These are phyloP conservation scores for Myotis planiceps DNA, from an alignment of 2,797 vertebrate species.

Conservation along the genomic window DNA sequence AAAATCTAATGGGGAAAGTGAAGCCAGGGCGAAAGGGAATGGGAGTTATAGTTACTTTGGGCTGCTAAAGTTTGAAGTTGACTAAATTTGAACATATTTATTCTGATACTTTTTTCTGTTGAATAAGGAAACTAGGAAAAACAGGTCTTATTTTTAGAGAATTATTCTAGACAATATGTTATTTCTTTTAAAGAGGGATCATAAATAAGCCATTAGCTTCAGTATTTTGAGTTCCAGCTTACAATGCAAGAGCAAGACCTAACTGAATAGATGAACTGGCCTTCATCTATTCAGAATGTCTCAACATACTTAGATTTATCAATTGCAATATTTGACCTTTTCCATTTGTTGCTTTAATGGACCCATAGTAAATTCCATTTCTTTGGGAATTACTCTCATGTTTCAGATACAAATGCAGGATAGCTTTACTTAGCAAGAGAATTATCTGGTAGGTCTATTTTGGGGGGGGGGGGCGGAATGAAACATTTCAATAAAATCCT, in stretches of 20 bases:
- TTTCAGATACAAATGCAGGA: constrained; percentile 30
- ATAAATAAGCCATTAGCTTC: neutral
- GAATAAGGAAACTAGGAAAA: neutral
- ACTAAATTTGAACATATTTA: neutral
- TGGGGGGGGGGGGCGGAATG: neutral
- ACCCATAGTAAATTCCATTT: neutral
- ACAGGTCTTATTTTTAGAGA: constrained; percentile 2
- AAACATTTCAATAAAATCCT: neutral
- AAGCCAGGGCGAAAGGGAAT: constrained; percentile 6
- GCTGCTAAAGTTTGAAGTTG: constrained; percentile 37
- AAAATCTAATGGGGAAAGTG: neutral
- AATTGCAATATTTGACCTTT: neutral
- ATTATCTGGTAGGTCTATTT: neutral
- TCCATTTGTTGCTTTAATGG: neutral
- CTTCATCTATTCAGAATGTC: neutral
- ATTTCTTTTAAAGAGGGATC: neutral
- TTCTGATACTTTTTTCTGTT: constrained; percentile 8
- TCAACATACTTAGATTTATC: constrained; percentile 10
- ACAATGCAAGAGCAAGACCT: neutral
- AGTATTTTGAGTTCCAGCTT: neutral
- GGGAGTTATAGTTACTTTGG: neutral
- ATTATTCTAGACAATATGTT: neutral
- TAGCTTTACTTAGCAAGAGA: constrained; percentile 29
- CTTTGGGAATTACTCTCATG: neutral
- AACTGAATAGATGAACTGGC: neutral